Evolutionary conservation across 2,888 invertebrate species (phyloP), one percentile per base, ranked within the genome.

Genomic region (Thereva unica): DNA sequence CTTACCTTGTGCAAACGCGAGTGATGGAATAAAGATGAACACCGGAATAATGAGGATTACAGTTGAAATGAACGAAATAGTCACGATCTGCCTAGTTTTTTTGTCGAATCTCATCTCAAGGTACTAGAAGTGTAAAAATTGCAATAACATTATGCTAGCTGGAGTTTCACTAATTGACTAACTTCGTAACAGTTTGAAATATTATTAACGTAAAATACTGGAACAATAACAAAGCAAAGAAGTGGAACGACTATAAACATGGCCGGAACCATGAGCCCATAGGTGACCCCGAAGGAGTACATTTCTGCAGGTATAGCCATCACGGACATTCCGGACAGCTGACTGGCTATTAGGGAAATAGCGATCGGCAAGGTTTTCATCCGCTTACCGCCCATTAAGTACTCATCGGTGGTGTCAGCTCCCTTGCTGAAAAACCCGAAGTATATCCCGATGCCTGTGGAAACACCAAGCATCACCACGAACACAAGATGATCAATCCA

Each of bases 311-410:
- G 83, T 12, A 80, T 79, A 2, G 83, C 82, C 68, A 84, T 76
- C 8, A 84, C 76, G 0, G 83, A 80, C 44, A 83, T 81, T 41
- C 83, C 83, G 1, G 83, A 83, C 72, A 84, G 76, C 68, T 82
- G 82, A 71, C 82, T 84, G 10, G 86, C 85, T 69, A 86, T 79
- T 2, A 86, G 77, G 0, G 85, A 85, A 73, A 86, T 82, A n/a
- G 85, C 82, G 52, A 86, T 83, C 0, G 86, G 86, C 71, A 85
- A 81, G 8, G 82, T 78, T 54, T 80, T 78, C 78, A 85, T 81
- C 64, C 78, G 79, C 68, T 80, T 79, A 64, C 82, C 82, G 4
- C 84, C 85, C 73, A 85, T 78, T 41, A 85, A 77, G 74, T 85
- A 85, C 57, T 82, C 71, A 45, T 71, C 71, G 0, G 72, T 67